Evolutionary conservation across 2,888 invertebrate species (phyloP), one percentile per base, ranked within the genome.

Genomic region (Euclidia mi): DNA sequence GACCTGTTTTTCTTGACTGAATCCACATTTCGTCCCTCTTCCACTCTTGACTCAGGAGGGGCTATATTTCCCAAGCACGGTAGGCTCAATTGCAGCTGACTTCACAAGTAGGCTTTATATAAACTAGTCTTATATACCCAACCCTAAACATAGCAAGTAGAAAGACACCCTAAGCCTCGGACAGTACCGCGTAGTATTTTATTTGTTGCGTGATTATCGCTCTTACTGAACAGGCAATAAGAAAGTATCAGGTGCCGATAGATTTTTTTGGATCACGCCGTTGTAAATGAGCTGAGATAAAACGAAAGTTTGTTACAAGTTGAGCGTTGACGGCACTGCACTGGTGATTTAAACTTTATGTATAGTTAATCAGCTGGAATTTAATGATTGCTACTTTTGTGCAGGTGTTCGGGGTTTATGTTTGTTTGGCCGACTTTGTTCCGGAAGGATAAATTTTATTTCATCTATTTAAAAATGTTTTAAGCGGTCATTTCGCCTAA

Each of bases 261-360:
- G 15, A 44, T 65, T 69, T 65, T 47, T 69, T 72, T 73, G 42
- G 45, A 25, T 42, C 40, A 40, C 50, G 18, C 43, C 29, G 46
- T 56, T 71, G 53, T 34, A 52, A 72, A 65, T 52, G 55, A 56
- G 28, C 15, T 35, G 48, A 43, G 65, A 62, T 71, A 68, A 64
- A 57, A 51, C 37, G 15, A 28, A 62, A 68, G 62, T 71, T 60
- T 47, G 12, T 34, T 53, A 41, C 6, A 11, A 45, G 45, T 42
- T 46, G 25, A 44, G 32, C 37, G 20, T 42, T 49, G 25, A 40
- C 28, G 34, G 43, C 3, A 9, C 20, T 40, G 34, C 37, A 37
- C 2, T 35, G 31, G 48, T 32, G 40, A 44, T 43, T 43, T 44
- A 11, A 55, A 47, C 49, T 53, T 53, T 46, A 47, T 15, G 29